Evolutionary conservation across 2,113 vertebrate genomes (phyloP).

Genomic region (Brachirus orientalis): DNA sequence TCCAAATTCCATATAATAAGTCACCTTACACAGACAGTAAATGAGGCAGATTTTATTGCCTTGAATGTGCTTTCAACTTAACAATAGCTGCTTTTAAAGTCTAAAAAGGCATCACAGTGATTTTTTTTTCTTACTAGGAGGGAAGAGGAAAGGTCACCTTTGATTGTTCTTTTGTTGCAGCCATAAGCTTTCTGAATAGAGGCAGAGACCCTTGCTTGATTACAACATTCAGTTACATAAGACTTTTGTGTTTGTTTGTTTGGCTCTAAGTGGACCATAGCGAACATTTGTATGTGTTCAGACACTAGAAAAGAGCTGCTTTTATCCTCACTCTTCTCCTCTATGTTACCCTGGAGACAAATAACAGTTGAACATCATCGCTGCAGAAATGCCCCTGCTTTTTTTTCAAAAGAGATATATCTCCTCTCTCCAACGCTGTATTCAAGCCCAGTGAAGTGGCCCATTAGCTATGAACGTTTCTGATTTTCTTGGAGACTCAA

Average conservation of each 20-base stretch:
- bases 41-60: slow-evolving; percentile 39
- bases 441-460: slow-evolving; percentile 48
- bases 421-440: slow-evolving; percentile 41
- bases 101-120: slow-evolving; percentile 30
- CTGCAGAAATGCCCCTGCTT: slow-evolving; percentile 63
- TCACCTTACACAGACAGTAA: slow-evolving; percentile 36
- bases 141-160: slow-evolving; percentile 37
- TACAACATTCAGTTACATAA: slow-evolving; percentile 61
- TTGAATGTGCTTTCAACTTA: slow-evolving; percentile 33
- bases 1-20: slow-evolving; percentile 44
- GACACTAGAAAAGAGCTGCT: slow-evolving; percentile 60
- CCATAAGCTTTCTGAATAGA: slow-evolving; percentile 42
- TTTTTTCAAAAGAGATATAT: slow-evolving; percentile 23
- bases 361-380: slow-evolving; percentile 48
- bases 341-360: slow-evolving; percentile 80
- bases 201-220: slow-evolving; percentile 54
- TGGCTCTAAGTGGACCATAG: slow-evolving; percentile 49
- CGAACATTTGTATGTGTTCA: slow-evolving; percentile 43
- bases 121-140: slow-evolving; percentile 18
- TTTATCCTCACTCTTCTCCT: slow-evolving; percentile 59
- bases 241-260: slow-evolving; percentile 73
- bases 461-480: slow-evolving; percentile 31
- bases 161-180: slow-evolving; percentile 20
- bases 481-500: slow-evolving; percentile 19
- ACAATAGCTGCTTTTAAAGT: slow-evolving; percentile 32